These are phyloP conservation scores for Charina bottae DNA, from an alignment of 2,113 vertebrate species.

Conservation along the genomic window DNA sequence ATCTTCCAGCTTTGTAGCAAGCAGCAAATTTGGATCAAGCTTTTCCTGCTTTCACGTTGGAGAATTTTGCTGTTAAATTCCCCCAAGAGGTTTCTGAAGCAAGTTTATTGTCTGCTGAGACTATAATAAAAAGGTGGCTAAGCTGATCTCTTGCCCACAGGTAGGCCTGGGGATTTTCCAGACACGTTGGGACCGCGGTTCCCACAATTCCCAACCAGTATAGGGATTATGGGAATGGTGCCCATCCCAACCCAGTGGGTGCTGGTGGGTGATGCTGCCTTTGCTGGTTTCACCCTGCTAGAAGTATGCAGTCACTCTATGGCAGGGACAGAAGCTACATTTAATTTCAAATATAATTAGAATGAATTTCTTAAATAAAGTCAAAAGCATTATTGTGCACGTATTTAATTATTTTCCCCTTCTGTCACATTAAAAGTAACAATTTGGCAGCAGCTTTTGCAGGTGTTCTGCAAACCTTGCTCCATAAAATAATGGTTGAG, in stretches of 20 bases:
- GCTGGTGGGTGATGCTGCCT: background rate
- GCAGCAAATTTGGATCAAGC: background rate
- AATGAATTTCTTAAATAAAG: background rate
- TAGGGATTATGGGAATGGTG: too few relatives aligned
- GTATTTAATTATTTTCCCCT: background rate
- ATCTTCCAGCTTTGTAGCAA: background rate
- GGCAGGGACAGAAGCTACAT: background rate
- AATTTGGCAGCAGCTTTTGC: background rate
- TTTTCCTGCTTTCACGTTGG: background rate
- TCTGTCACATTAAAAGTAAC: background rate
- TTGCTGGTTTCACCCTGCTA: background rate
- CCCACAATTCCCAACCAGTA: too few relatives aligned
- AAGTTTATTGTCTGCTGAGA: background rate
- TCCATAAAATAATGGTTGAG: background rate
- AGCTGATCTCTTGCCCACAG: too few relatives aligned
- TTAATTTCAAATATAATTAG: background rate
- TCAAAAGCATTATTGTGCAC: background rate
- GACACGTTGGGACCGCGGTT: too few relatives aligned
- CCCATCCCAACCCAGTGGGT: background rate
- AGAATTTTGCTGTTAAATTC: background rate
- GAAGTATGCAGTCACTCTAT: background rate
- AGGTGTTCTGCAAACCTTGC: background rate
- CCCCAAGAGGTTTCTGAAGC: background rate
- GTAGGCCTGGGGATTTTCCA: too few relatives aligned
- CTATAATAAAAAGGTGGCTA: background rate